phyloP scores from a whole-genome alignment of 2,888 invertebrate genomes.

The Cataglyphis altisquamis region DNA sequence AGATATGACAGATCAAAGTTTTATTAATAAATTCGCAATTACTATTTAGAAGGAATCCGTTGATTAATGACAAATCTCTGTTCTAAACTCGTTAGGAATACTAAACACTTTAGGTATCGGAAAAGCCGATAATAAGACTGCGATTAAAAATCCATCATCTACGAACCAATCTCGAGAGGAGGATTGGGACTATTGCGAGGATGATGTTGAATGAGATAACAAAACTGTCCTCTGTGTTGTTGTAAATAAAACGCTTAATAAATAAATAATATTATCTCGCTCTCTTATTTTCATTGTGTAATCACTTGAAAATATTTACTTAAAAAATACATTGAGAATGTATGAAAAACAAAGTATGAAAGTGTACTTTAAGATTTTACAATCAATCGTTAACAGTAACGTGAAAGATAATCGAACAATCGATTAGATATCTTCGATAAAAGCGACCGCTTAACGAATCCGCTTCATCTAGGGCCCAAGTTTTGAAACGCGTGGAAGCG shows the following conservation, averaged over 20 bases:
- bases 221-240: background rate
- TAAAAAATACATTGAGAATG: background rate
- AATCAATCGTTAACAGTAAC: background rate
- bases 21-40: constrained; percentile 2
- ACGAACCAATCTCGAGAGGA: constrained; percentile 56
- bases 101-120: constrained; percentile 1
- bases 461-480: constrained; percentile 16
- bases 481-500: constrained; percentile 30
- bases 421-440: background rate
- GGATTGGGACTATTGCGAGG: constrained; percentile 75
- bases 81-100: constrained; percentile 43
- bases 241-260: background rate
- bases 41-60: background rate
- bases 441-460: background rate
- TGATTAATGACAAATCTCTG: constrained; percentile 14
- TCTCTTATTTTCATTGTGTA: background rate
- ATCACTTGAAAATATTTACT: background rate
- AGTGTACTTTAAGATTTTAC: background rate
- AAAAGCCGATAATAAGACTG: background rate
- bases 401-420: background rate
- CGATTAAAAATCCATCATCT: background rate
- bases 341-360: background rate
- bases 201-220: constrained; percentile 27
- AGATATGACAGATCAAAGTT: background rate
- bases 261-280: background rate